Evolutionary conservation across 2,113 vertebrate species (phyloP).

Genomic region (Bubalus kerabau): DNA sequence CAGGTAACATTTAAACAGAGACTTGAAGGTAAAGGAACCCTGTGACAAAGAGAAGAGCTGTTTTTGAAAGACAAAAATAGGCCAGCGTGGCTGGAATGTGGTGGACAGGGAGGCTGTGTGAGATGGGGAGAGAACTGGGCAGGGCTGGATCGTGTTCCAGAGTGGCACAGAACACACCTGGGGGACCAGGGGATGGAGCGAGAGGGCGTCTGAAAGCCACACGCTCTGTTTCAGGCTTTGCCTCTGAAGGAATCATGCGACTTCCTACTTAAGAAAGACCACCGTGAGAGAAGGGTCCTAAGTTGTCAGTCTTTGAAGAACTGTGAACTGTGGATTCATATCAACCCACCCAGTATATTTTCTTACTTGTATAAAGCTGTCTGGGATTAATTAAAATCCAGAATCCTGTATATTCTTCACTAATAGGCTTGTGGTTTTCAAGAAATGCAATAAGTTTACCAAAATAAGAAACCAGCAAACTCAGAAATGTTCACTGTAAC

Average conservation of each 20-base stretch:
- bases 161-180: neutral
- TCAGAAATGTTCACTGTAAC: neutral
- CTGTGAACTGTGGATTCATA: neutral
- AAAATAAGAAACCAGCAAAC: neutral
- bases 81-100: neutral
- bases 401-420: neutral
- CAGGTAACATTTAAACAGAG: neutral
- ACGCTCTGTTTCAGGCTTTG: neutral
- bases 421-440: neutral
- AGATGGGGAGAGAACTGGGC: neutral
- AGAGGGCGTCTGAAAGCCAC: neutral
- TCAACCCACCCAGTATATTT: neutral
- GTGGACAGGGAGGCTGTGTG: neutral
- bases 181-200: neutral
- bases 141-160: fast-evolving
- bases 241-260: neutral
- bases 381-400: neutral
- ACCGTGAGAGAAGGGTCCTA: neutral
- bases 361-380: neutral
- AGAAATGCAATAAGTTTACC: neutral
- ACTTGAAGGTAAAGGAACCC: neutral
- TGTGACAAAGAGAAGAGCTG: neutral
- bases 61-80: neutral
- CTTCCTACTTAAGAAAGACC: neutral
- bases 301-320: neutral